These are phyloP conservation scores for Crenichthys baileyi DNA, from an alignment of 2,797 vertebrate genomes.

Conservation along the genomic window DNA sequence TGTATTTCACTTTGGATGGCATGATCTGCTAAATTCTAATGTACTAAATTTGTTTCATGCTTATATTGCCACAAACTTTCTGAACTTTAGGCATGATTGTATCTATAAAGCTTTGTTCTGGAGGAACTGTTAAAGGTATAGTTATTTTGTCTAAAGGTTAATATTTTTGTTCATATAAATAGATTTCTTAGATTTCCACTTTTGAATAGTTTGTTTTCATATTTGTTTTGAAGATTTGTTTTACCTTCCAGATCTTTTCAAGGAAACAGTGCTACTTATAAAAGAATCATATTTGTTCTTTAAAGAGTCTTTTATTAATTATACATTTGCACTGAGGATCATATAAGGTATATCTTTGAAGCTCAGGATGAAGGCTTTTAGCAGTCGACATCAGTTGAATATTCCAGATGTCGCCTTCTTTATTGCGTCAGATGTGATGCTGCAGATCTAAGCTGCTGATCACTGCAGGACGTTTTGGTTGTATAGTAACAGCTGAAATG, in stretches of 20 bases:
- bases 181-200: too few relatives aligned
- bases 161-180: too few relatives aligned
- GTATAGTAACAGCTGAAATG: conserved; percentile 37
- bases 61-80: background rate
- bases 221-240: too few relatives aligned
- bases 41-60: background rate
- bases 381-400: background rate
- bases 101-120: background rate
- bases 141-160: too few relatives aligned
- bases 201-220: too few relatives aligned
- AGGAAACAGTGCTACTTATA: too few relatives aligned
- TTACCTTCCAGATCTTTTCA: too few relatives aligned
- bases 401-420: conserved; percentile 22
- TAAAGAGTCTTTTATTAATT: too few relatives aligned
- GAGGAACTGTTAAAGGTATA: background rate
- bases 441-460: background rate
- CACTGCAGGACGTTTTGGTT: conserved; percentile 22
- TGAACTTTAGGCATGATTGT: background rate
- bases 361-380: too few relatives aligned
- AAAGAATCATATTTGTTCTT: too few relatives aligned
- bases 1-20: background rate
- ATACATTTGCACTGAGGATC: too few relatives aligned
- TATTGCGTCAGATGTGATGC: conserved; percentile 2
- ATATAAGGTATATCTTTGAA: too few relatives aligned
- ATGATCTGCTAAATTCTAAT: background rate